phyloP scores from a whole-genome alignment of 2,113 vertebrate genomes.

The Neotoma lepida region DNA sequence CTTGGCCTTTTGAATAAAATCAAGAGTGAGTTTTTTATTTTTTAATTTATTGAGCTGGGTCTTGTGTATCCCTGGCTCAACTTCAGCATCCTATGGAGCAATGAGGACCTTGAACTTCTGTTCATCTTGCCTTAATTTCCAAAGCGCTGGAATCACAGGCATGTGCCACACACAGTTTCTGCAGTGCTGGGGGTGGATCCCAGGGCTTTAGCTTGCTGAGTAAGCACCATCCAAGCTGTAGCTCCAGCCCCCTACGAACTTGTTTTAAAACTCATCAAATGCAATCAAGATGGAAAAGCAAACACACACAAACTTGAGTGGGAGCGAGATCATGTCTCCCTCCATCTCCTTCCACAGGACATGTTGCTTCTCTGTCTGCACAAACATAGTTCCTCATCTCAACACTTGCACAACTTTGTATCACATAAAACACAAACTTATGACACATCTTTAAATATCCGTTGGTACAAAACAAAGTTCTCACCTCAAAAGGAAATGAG shows the following conservation, averaged over 20 bases:
- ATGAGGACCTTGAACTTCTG: not conserved
- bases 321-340: not conserved
- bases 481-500: not conserved
- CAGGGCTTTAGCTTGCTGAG: not conserved
- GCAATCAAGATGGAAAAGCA: slow-evolving; percentile 13
- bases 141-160: not conserved
- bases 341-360: not conserved
- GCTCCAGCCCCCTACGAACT: not conserved
- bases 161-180: not conserved
- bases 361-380: not conserved
- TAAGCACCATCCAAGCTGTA: not conserved
- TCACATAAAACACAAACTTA: slow-evolving; percentile 37
- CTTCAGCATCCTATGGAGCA: not conserved
- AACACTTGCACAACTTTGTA: not conserved
- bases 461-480: not conserved
- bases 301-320: not conserved
- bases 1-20: not conserved
- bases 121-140: not conserved
- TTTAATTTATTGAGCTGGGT: not conserved
- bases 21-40: not conserved
- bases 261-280: not conserved
- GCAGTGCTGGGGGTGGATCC: no score
- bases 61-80: no score
- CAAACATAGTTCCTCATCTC: slow-evolving; percentile 38
- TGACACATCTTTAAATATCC: slow-evolving; percentile 3